Conservation (phyloP, 2,888 invertebrate species). For the Pheosia gnoma region DNA sequence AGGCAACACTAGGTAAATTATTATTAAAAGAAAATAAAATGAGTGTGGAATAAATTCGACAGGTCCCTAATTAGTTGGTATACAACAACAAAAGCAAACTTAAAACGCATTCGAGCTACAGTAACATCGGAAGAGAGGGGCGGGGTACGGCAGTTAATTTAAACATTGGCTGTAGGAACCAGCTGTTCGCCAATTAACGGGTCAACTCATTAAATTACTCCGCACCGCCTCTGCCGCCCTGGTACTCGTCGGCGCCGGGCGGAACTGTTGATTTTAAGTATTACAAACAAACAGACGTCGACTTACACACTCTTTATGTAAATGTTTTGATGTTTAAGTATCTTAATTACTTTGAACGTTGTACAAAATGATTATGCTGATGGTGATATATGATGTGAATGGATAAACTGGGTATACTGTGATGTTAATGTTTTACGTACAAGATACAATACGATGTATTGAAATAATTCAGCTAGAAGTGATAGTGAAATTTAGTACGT, state of each 20-base stretch:
- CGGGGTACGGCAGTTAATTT: conserved; percentile 56
- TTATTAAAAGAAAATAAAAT: neutral
- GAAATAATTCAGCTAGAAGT: too few relatives aligned
- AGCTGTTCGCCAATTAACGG: conserved; percentile 66
- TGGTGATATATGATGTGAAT: neutral
- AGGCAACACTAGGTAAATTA: neutral
- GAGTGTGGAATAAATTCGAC: neutral
- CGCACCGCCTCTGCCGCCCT: conserved; percentile 44
- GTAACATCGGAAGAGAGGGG: conserved; percentile 28
- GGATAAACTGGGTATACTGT: neutral
- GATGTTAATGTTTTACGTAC: neutral
- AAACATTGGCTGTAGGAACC: conserved; percentile 61
- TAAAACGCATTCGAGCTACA: conserved; percentile 18
- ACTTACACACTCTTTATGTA: conserved; percentile 4
- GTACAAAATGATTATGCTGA: conserved; percentile 3
- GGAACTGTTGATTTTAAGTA: conserved; percentile 37
- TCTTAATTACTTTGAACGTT: conserved; percentile 6
- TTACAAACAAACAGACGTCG: conserved; percentile 17
- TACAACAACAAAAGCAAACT: conserved; percentile 18
- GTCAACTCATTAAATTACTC: conserved; percentile 67
- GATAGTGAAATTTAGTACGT: too few relatives aligned
- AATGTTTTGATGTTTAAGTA: neutral
- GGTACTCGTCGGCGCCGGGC: conserved; percentile 33
- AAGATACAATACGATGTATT: neutral
- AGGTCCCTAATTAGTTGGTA: conserved; percentile 12